Conservation (phyloP, 2,888 invertebrate genomes). For the Agriopis marginaria region DNA sequence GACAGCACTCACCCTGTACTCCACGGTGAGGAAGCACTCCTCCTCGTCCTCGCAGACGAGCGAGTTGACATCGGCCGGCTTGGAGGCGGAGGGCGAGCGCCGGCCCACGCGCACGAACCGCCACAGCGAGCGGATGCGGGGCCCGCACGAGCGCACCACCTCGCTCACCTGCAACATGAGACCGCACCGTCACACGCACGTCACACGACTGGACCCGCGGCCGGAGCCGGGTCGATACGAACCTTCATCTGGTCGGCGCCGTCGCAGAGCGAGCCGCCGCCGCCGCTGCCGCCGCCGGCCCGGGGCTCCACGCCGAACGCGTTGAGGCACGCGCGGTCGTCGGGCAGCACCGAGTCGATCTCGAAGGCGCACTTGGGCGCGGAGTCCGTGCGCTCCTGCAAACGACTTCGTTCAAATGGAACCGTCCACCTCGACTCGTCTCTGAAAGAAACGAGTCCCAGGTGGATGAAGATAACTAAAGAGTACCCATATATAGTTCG, state of each 20-base stretch:
- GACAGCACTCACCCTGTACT: slow-evolving; percentile 72
- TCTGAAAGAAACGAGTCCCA: too few species aligned
- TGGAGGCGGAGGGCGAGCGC: slow-evolving; percentile 67
- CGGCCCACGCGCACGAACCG: slow-evolving; percentile 73
- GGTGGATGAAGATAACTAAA: too few species aligned
- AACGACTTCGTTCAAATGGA: background rate
- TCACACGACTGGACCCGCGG: accelerated
- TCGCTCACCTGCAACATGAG: slow-evolving; percentile 64
- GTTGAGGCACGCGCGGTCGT: slow-evolving; percentile 78
- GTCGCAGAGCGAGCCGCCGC: slow-evolving; percentile 61
- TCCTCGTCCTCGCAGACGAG: slow-evolving; percentile 80
- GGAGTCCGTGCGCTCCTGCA: slow-evolving; percentile 72
- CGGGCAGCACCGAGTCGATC: slow-evolving; percentile 75
- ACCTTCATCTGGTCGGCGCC: slow-evolving; percentile 83
- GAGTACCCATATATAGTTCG: too few species aligned
- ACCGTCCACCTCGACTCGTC: too few species aligned
- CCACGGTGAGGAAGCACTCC: slow-evolving; percentile 77
- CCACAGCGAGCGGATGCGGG: slow-evolving; percentile 78
- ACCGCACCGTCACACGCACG: background rate
- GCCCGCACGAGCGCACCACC: slow-evolving; percentile 72
- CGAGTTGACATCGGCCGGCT: slow-evolving; percentile 80
- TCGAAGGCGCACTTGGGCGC: slow-evolving; percentile 78
- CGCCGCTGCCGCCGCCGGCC: slow-evolving; percentile 21
- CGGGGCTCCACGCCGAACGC: slow-evolving; percentile 74
- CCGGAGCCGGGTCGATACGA: too few species aligned